Evolutionary conservation across 2,113 vertebrate genomes (phyloP).

Genomic region (mouse (Mus musculus)): GRCm39 chr4:66547501-66548000

Average conservation of each 20-base stretch:
- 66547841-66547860: not conserved
- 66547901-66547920: not conserved
- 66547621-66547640: not conserved
- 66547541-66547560: not conserved
- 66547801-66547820: not conserved
- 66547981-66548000: not conserved
- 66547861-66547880: not conserved
- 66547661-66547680: not conserved
- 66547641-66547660: not conserved
- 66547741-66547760: not conserved
- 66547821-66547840: not conserved
- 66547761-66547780: not conserved
- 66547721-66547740: not conserved
- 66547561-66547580: not conserved
- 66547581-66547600: not conserved
- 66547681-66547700: not conserved
- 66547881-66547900: not conserved
- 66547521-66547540: not conserved
- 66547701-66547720: not conserved
- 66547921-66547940: not conserved
- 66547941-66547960: not conserved
- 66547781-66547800: not conserved
- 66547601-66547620: not conserved
- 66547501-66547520: not conserved
- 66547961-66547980: not conserved